Conservation (phyloP, 2,113 vertebrate species). For the Lophura nycthemera region DNA sequence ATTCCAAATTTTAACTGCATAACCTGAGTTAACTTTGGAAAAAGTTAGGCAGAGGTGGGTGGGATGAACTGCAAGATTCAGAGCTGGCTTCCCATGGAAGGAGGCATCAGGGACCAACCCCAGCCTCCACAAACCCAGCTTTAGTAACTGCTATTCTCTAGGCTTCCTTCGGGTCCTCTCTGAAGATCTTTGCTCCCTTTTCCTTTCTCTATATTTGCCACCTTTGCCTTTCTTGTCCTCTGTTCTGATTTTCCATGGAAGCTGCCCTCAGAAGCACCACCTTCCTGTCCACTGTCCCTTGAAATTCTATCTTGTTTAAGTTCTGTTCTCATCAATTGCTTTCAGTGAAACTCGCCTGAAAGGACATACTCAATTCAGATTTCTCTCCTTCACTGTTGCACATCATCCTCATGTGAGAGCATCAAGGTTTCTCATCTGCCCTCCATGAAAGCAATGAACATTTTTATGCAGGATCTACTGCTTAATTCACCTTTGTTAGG, state of each 20-base stretch:
- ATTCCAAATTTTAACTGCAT: not conserved
- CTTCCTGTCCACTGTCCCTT: not conserved
- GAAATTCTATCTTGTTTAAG: not conserved
- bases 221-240: not conserved
- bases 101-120: not conserved
- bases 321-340: not conserved
- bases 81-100: not conserved
- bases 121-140: not conserved
- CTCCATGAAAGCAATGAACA: not conserved
- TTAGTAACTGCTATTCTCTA: not conserved
- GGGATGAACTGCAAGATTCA: not conserved
- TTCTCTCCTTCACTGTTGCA: not conserved
- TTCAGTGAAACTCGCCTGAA: not conserved
- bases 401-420: not conserved
- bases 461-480: not conserved
- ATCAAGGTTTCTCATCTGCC: constrained; percentile 18
- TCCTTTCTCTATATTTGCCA: not conserved
- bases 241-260: not conserved
- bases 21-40: not conserved
- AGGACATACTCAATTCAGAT: not conserved
- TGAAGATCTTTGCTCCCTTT: not conserved
- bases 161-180: not conserved
- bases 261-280: not conserved
- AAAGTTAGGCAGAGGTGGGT: not conserved
- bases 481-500: constrained; percentile 9